Base-by-base conservation (phyloP, 2,888 invertebrate species). In the Venusia cambrica region DNA sequence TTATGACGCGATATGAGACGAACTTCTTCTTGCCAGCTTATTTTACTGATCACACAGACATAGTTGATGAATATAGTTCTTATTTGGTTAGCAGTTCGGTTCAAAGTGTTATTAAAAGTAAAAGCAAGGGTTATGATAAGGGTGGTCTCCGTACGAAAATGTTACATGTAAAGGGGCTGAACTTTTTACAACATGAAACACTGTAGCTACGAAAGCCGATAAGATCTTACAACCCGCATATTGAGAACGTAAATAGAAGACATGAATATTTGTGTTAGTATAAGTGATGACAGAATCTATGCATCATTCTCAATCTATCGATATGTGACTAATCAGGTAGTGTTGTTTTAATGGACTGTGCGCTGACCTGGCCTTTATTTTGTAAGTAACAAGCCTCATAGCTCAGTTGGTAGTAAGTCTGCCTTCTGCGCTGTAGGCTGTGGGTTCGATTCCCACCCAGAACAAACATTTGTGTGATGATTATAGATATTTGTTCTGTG, bases 131-230 rank as follows among this genome's bases (percentile, higher is more conserved):
- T 42, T n/a, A 53, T 27, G 35, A 26, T 10, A 45, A 52, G 53
- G 37, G 54, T 62, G 53, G 66, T 53, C 45, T 48, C 51, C 45
- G 51, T 52, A 62, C 60, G 66, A 67, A 75, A 75, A 75, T 73
- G 72, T 70, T 60, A 70, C 66, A 66, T 62, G 59, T 62, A 65
- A 71, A 62, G 65, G 63, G 72, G 66, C 66, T 72, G 70, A 78
- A 79, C 73, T 78, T 79, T 80, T 79, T 78, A 79, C 75, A 78
- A 75, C 75, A 74, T 67, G 66, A 71, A 51, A 76, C 71, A 70
- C 71, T 71, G 64, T 65, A n/a, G n/a, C n/a, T n/a, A 65, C 48
- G 71, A 70, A 74, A 74, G 72, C 72, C 71, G 76, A 79, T 74
- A 79, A 77, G 75, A 73, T 71, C 64, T 58, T 53, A 68, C 74